A percentile compares a stretch with the other conserved stretches of the same genome.
Conservation (phyloP, 2,113 vertebrate species). For the Gopherus evgoodei region DNA sequence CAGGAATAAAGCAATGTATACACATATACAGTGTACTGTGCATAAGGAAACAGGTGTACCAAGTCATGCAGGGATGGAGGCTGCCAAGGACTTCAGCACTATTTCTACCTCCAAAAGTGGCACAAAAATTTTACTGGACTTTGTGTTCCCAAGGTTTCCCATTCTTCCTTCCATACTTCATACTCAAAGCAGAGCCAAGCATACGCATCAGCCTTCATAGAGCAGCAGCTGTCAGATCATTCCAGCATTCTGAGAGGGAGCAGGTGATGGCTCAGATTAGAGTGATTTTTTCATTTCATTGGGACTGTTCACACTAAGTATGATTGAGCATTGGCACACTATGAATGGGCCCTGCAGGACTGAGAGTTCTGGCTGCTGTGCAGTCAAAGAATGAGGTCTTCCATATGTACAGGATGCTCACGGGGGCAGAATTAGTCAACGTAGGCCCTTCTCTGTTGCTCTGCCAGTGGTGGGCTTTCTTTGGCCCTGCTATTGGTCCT, state of each 20-base stretch:
- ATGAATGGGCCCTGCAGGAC: neutral
- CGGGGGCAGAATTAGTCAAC: neutral
- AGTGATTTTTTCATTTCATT: neutral
- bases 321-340: neutral
- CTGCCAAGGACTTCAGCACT: conserved; percentile 20
- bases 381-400: neutral
- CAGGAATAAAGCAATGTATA: neutral
- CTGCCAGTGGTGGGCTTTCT: neutral
- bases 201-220: neutral
- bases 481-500: neutral
- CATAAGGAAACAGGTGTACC: neutral
- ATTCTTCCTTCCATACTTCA: neutral
- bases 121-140: neutral
- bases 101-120: conserved; percentile 19
- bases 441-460: neutral
- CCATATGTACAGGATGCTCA: neutral
- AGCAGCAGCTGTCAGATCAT: neutral
- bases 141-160: neutral
- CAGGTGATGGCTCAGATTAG: neutral
- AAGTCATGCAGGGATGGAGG: neutral
- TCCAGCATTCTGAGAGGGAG: neutral
- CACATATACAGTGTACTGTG: neutral
- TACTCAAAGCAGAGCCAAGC: neutral
- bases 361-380: neutral
- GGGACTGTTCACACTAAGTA: neutral